These are phyloP conservation scores for Brachyalestes nurse DNA, from an alignment of 2,797 vertebrate genomes.

Conservation along the genomic window DNA sequence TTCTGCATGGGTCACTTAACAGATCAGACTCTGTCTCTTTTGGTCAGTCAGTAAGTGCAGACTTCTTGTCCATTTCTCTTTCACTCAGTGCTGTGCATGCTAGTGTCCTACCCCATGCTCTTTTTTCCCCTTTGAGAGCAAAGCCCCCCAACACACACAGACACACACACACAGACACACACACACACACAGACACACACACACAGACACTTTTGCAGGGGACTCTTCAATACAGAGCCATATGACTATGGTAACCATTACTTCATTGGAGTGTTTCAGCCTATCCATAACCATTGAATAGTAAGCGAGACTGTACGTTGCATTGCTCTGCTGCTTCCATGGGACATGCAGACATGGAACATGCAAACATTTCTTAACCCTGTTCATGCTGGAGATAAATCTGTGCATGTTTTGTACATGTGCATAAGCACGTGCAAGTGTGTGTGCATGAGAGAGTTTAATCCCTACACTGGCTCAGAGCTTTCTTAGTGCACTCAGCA, in stretches of 20 bases:
- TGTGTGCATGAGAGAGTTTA: not conserved
- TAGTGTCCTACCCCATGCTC: not conserved
- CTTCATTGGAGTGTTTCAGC: not conserved
- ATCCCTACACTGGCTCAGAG: not conserved
- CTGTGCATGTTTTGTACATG: not conserved
- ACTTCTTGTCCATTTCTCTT: slow-evolving; percentile 31
- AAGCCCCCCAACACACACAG: too few relatives aligned
- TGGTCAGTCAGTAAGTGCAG: slow-evolving; percentile 52
- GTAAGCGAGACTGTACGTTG: slow-evolving; percentile 31
- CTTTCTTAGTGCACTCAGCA: not conserved
- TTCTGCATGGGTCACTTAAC: slow-evolving; percentile 46
- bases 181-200: not conserved
- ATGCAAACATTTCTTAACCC: slow-evolving; percentile 53
- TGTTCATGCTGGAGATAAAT: slow-evolving; percentile 8
- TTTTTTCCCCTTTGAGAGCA: slow-evolving; percentile 16
- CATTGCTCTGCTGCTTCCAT: slow-evolving; percentile 50
- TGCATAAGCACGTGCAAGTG: not conserved
- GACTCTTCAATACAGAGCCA: not conserved
- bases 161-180: too few relatives aligned
- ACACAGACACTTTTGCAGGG: not conserved
- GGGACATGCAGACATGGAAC: not conserved
- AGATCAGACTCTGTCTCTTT: slow-evolving; percentile 34
- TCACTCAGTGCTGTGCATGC: not conserved
- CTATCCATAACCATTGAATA: slow-evolving; percentile 46
- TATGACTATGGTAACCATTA: not conserved